Evolutionary conservation across 92 coral and sea anemone species (phyloP).

Genomic region (Meandrina meandrites): DNA sequence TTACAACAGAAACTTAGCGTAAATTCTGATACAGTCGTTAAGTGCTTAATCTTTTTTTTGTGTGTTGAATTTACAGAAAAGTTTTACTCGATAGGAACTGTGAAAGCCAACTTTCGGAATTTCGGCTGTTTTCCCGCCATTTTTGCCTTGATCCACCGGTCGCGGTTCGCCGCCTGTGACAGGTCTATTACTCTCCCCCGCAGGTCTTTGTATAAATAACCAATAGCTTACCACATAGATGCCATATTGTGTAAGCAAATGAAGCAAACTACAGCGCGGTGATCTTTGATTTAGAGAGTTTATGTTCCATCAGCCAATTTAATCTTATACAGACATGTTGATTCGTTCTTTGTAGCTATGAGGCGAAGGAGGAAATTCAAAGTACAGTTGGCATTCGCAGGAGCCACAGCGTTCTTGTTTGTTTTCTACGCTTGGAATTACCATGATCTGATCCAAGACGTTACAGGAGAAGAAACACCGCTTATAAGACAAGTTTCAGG

Average conservation of each 20-base stretch:
- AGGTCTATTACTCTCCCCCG: slow-evolving; percentile 22
- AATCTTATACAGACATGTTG: slow-evolving; percentile 7
- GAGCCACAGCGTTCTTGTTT: slow-evolving; percentile 1
- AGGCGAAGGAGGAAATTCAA: slow-evolving; percentile 26
- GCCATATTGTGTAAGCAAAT: slow-evolving; percentile 52
- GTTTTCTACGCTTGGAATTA: slow-evolving; percentile 24
- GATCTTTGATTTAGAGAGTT: background rate
- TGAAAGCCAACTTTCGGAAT: background rate
- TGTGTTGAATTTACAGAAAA: background rate
- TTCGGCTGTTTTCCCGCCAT: background rate
- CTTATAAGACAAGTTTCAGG: slow-evolving; percentile 28
- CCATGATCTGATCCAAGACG: slow-evolving; percentile 21
- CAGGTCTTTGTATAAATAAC: slow-evolving; percentile 55
- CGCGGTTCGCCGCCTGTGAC: slow-evolving; percentile 34
- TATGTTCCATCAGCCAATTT: background rate
- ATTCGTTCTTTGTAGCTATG: slow-evolving; percentile 14
- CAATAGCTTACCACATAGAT: slow-evolving; percentile 49
- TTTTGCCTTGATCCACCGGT: background rate
- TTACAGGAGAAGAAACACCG: background rate
- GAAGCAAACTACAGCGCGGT: slow-evolving; percentile 9
- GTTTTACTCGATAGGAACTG: background rate
- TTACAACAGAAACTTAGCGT: background rate
- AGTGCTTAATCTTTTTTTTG: background rate
- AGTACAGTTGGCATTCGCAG: slow-evolving; percentile 23
- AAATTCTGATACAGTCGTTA: background rate